phyloP scores from a whole-genome alignment of 2,888 invertebrate species.

The Stegana nigrithorax region DNA sequence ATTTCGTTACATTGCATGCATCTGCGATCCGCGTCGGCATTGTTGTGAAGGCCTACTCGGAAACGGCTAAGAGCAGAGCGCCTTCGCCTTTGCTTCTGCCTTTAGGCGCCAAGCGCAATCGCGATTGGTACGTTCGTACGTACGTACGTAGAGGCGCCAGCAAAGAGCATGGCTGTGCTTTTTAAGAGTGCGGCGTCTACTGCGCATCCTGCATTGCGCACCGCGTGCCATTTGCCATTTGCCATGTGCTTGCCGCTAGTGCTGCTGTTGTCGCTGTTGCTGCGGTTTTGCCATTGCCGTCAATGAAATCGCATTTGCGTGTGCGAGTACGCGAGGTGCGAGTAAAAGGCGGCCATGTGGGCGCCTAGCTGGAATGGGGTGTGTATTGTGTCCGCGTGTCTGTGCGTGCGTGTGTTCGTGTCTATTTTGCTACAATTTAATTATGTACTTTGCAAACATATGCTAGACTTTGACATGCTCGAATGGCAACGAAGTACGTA shows the following conservation, averaged over 20 bases:
- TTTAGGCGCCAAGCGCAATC: too few species aligned
- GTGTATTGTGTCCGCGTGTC: conserved; percentile 37
- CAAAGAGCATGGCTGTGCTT: background rate
- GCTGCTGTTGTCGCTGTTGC: background rate
- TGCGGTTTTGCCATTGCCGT: conserved; percentile 10
- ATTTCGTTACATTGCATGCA: too few species aligned
- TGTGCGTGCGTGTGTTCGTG: too few species aligned
- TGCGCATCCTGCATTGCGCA: conserved; percentile 59
- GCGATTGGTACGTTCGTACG: background rate
- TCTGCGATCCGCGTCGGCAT: too few species aligned
- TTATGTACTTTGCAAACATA: conserved; percentile 17
- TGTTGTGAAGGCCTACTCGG: background rate
- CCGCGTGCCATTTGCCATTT: conserved; percentile 43
- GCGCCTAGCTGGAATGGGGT: conserved; percentile 28
- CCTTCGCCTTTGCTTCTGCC: too few species aligned
- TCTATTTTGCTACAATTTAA: conserved; percentile 33
- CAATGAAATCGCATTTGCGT: conserved; percentile 7
- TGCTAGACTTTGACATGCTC: background rate
- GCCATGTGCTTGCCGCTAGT: background rate
- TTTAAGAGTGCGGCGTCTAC: conserved; percentile 16
- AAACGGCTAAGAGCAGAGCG: background rate
- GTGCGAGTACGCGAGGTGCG: background rate
- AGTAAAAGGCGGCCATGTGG: background rate
- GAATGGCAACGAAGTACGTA: background rate
- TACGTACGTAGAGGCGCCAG: background rate